Base-by-base conservation (phyloP, 2,113 vertebrate species). In the Rhinopithecus roxellana region DNA sequence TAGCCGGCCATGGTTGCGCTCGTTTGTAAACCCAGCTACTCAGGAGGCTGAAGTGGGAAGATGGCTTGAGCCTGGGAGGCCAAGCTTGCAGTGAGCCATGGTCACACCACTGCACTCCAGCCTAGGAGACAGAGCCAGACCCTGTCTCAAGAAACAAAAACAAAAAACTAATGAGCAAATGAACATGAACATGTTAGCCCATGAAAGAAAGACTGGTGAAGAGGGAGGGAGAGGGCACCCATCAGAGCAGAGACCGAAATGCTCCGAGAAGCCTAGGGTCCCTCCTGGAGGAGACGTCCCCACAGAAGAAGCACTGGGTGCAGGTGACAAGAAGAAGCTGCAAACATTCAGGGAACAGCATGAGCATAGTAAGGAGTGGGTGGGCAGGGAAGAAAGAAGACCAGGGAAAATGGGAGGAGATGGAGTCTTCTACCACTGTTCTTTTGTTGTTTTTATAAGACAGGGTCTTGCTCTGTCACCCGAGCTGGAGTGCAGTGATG, bases 151-250 rank as follows among this genome's bases (percentile, higher is more conserved):
- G 59, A 61, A 61, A 13, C 59, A 61, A 61, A 61, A 61, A 30
- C 59, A 61, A 61, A 61, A 61, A 61, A 30, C 25, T 61, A 61
- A 61, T 5, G 59, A 75, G 20, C 48, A 75, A 64, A 48, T 14
- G 35, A 74, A 57, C 57, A 38, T 6, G 14, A 38, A 32, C 52
- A 6, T 13, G 13, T 35, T 25, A 43, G 52, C 75, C 67, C 32
- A 3, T 12, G 10, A 61, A 23, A 93, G n/a, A n/a, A 78, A 78
- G 2, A 11, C 2, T 18, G 32, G 48, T 18, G 6, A 8, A 14
- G 45, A 5, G 0, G 4, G 2, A n/a, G n/a, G 9, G 30, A 32
- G 18, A 2, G 35, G 25, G 10, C 17, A 52, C 14, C 0, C 27
- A 14, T 43, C 67, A 8, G 7, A 40, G 32, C 55, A 22, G 25